phyloP scores from a whole-genome alignment of 2,113 vertebrate species.

The Fregata magnificens region DNA sequence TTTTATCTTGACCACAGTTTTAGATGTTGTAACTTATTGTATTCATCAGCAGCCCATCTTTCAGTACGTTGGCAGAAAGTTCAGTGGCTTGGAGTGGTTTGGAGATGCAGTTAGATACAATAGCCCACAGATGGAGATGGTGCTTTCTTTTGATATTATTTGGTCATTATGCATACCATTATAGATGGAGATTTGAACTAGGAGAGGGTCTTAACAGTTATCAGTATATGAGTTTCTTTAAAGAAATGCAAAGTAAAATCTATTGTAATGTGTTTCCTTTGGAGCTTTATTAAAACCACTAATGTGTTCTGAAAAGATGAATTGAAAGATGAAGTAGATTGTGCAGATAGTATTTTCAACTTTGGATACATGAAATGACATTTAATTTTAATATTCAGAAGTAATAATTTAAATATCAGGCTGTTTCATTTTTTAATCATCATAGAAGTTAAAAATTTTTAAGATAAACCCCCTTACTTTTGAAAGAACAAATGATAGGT shows the following conservation, averaged over 20 bases:
- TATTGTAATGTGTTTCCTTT: neutral
- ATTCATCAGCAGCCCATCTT: neutral
- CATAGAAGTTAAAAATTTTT: neutral
- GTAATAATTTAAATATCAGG: neutral
- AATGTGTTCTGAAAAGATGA: neutral
- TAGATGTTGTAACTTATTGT: neutral
- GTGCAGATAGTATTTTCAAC: neutral
- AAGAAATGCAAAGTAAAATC: neutral
- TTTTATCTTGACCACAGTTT: neutral
- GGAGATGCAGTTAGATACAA: neutral
- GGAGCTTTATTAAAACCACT: neutral
- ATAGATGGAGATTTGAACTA: neutral
- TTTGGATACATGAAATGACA: neutral
- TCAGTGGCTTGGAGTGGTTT: neutral
- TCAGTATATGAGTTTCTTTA: neutral
- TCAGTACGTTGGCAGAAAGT: neutral
- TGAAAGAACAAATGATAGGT: neutral
- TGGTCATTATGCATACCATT: neutral
- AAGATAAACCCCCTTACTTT: neutral
- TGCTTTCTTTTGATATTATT: neutral
- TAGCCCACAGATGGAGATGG: slow-evolving; percentile 26
- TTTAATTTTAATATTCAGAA: slow-evolving; percentile 5
- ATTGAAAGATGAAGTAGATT: neutral
- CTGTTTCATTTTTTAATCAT: neutral
- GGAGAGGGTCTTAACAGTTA: neutral